A percentile compares a stretch with the other conserved stretches of the same genome.
phyloP scores from a whole-genome alignment of 2,888 invertebrate genomes.

The Cylloceria caligata region DNA sequence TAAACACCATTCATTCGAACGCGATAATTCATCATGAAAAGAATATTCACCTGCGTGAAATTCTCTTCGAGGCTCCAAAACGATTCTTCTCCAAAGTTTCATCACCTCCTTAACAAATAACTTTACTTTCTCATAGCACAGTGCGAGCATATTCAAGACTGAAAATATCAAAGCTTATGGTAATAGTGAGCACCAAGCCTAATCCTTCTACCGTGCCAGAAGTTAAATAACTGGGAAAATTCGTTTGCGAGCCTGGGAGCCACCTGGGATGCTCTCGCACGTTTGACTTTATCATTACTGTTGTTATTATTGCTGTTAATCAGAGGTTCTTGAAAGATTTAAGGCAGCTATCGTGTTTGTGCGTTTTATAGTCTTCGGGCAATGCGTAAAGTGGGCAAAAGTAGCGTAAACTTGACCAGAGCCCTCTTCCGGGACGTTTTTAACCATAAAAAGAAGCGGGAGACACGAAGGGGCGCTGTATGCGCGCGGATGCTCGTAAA shows the following conservation, averaged over 20 bases:
- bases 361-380: slow-evolving; percentile 27
- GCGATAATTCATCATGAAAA: slow-evolving; percentile 17
- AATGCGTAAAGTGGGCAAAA: slow-evolving; percentile 27
- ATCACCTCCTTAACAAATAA: slow-evolving; percentile 37
- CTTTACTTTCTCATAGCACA: background rate
- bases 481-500: slow-evolving; percentile 51
- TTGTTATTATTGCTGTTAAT: slow-evolving; percentile 5
- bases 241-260: background rate
- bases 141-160: background rate
- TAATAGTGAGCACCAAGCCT: background rate
- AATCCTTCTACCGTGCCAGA: background rate
- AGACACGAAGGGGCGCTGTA: slow-evolving; percentile 3
- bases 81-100: slow-evolving; percentile 11
- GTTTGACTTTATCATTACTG: background rate
- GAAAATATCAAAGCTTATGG: slow-evolving; percentile 7
- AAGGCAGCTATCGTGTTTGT: slow-evolving; percentile 17
- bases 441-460: background rate
- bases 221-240: background rate
- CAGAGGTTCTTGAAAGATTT: background rate
- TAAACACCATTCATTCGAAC: background rate
- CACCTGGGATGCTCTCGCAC: background rate
- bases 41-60: slow-evolving; percentile 17
- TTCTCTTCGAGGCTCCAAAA: slow-evolving; percentile 8
- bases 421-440: slow-evolving; percentile 51
- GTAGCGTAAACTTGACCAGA: slow-evolving; percentile 41